A percentile compares a stretch with the other conserved stretches of the same genome.
Conservation (phyloP, 2,113 vertebrate species). For the Tupaia chinensis region DNA sequence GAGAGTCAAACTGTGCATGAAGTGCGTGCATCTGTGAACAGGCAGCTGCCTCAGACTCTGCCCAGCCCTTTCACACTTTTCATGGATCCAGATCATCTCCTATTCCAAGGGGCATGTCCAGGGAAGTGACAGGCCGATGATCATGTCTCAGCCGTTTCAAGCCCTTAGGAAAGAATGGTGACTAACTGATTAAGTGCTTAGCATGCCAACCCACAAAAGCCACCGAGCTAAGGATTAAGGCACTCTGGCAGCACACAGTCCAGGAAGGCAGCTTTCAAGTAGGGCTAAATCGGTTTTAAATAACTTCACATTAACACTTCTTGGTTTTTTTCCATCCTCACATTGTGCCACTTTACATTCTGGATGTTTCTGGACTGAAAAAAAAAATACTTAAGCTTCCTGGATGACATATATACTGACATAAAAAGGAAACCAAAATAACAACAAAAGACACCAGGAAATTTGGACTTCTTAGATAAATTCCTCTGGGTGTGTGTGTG, state of each 20-base stretch:
- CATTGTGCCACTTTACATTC: slow-evolving; percentile 8
- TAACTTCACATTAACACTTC: not conserved
- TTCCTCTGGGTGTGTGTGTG: not conserved
- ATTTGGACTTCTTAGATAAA: slow-evolving; percentile 55
- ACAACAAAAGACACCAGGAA: slow-evolving; percentile 50
- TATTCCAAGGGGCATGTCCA: not conserved
- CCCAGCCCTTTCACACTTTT: not conserved
- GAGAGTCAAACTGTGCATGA: not conserved
- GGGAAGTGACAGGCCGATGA: not conserved
- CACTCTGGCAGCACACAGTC: not conserved
- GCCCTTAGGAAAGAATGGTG: not conserved
- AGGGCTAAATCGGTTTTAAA: not conserved
- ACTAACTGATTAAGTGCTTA: not conserved
- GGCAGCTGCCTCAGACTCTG: not conserved
- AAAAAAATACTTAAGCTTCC: slow-evolving; percentile 25
- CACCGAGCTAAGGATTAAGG: not conserved
- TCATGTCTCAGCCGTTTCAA: not conserved
- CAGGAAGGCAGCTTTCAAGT: slow-evolving; percentile 2
- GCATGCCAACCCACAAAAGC: not conserved
- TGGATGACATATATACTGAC: not conserved
- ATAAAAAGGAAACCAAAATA: slow-evolving; percentile 29
- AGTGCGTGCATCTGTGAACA: not conserved
- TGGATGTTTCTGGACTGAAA: not conserved
- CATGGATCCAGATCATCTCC: not conserved
- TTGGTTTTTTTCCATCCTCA: not conserved